phyloP scores from a whole-genome alignment of 2,113 vertebrate species.

The Pleuronectes platessa region DNA sequence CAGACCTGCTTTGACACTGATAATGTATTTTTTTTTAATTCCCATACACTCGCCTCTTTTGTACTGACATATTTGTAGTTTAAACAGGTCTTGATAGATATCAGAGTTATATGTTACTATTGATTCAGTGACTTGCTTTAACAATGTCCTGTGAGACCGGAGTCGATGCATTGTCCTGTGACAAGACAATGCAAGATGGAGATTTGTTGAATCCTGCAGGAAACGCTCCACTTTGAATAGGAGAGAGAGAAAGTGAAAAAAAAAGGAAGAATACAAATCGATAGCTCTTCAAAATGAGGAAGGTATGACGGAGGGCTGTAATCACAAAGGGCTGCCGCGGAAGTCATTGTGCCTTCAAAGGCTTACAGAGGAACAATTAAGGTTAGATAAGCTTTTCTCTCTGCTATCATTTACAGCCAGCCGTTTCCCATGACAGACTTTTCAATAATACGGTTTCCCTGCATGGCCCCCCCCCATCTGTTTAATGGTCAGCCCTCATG shows the following conservation, averaged over 20 bases:
- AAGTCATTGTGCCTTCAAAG: conserved; percentile 65
- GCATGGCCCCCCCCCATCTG: conserved; percentile 44
- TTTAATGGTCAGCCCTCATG: conserved; percentile 60
- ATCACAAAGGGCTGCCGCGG: conserved; percentile 46
- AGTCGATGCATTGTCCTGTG: conserved; percentile 37
- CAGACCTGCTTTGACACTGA: conserved; percentile 6
- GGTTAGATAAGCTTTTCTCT: conserved; percentile 64
- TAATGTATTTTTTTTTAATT: neutral
- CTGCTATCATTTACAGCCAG: conserved; percentile 43
- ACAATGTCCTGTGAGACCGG: conserved; percentile 43
- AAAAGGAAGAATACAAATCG: conserved; percentile 61
- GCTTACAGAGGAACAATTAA: conserved; percentile 73
- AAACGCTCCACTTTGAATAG: conserved; percentile 29
- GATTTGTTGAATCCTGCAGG: conserved; percentile 20
- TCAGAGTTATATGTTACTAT: conserved; percentile 30
- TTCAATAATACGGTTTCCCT: conserved; percentile 51
- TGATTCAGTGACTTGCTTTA: conserved; percentile 42
- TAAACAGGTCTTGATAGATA: conserved; percentile 17
- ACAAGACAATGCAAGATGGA: conserved; percentile 38
- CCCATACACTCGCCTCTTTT: neutral
- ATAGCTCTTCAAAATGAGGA: conserved; percentile 57
- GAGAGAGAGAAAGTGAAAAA: neutral
- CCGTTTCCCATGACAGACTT: conserved; percentile 64
- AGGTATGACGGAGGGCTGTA: conserved; percentile 59
- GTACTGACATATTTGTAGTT: conserved; percentile 4